Evolutionary conservation across 2,888 invertebrate genomes (phyloP), one percentile per base, ranked within the genome.

Genomic region (Byasa hedistus): DNA sequence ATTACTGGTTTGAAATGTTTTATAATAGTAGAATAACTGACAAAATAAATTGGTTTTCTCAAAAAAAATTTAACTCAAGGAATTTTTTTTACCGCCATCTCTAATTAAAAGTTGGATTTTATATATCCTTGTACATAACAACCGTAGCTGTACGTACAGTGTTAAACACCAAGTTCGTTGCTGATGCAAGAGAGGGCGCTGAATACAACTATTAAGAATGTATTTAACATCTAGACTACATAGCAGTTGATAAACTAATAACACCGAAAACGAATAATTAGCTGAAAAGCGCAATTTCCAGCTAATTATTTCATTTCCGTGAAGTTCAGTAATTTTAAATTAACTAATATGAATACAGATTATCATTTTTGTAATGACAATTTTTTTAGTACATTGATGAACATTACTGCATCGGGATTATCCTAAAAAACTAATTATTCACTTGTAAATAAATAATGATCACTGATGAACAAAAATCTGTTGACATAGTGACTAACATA

Each of bases 31-130:
- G 44, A 44, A 44, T 44, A 44, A 15, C 3, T 44, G 4, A 39
- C 12, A 15, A 39, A 39, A 44, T 15, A 44, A 17, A 17, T 15
- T 15, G 15, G 17, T 17, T 17, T 44, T 44, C 17, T 17, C 17
- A 36, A 36, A 36, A 36, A 44, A 15, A 17, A 19, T 44, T 44
- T 44, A 44, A 17, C 12, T 15, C 4, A 15, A 44, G 4, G 19
- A 17, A 44, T 1, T 17, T 44, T 17, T 32, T 7, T 44, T 44
- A 15, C 60, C 51, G 66, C 66, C 61, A 61, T 66, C 66, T 66
- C 1, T 58, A 19, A 21, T 24, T 39, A 4, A 21, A 17, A 27
- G n/a, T 17, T 24, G 22, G 22, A 61, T 22, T 54, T 54, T 58
- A 44, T 44, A 19, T 44, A 17, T 44, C 17, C 44, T 15, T 19